Conservation (phyloP, 2,797 vertebrate species). For the Lemur catta region DNA sequence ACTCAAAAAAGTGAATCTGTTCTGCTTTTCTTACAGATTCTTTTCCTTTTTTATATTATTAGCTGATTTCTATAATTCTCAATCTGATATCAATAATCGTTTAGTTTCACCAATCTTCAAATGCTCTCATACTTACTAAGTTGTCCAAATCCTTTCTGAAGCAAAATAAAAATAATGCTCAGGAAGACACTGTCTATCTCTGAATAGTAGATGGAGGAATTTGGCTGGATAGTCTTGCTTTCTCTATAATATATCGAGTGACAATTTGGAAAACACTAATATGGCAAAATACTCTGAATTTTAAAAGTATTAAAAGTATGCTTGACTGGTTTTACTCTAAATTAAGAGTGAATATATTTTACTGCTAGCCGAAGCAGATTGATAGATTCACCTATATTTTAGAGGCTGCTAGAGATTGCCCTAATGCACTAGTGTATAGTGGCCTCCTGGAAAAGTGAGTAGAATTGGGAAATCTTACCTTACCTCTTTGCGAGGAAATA, state of each 20-base stretch:
- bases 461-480: background rate
- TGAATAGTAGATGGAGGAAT: background rate
- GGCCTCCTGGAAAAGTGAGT: background rate
- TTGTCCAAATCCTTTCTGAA: constrained; percentile 27
- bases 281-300: background rate
- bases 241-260: background rate
- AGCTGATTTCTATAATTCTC: background rate
- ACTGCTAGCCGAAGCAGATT: background rate
- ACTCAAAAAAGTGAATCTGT: background rate
- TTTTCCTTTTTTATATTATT: background rate
- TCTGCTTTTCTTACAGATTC: background rate
- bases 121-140: background rate
- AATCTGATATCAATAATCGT: background rate
- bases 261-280: constrained; percentile 29
- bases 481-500: background rate
- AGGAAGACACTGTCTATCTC: background rate
- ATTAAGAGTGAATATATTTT: background rate
- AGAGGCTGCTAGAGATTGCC: background rate
- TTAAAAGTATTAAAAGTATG: constrained; percentile 31
- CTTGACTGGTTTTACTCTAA: background rate
- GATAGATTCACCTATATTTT: background rate
- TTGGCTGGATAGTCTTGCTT: background rate
- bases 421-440: background rate
- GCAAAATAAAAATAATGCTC: background rate
- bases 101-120: background rate